A percentile compares a stretch with the other conserved stretches of the same genome.
Conservation (phyloP, 2,113 vertebrate species). For the Clarias macrocephalus region DNA sequence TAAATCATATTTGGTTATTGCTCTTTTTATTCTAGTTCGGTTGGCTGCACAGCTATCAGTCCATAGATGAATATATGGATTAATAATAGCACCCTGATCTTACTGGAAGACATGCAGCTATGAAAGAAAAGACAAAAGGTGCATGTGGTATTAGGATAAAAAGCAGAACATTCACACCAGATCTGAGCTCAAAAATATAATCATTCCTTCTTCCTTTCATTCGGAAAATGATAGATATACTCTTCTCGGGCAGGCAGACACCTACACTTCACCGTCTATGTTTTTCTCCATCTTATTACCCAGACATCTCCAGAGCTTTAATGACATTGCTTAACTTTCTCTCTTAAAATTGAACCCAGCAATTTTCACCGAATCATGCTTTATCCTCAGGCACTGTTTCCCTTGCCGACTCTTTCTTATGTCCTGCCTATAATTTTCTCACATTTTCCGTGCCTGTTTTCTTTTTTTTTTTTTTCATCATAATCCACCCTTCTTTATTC, state of each 20-base stretch:
- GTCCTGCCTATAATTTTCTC: constrained; percentile 21
- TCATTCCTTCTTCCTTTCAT: not conserved
- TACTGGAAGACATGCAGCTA: not conserved
- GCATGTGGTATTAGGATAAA: not conserved
- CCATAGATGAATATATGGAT: constrained; percentile 3
- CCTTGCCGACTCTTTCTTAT: not conserved
- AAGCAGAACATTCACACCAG: not conserved
- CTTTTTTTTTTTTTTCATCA: too few relatives aligned
- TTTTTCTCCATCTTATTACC: not conserved
- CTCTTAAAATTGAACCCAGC: not conserved
- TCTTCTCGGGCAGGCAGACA: constrained; percentile 5
- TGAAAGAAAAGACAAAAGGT: not conserved
- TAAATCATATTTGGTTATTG: constrained; percentile 34
- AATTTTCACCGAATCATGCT: not conserved
- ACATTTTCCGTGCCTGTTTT: constrained; percentile 30
- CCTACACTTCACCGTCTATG: not conserved
- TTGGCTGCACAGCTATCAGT: not conserved
- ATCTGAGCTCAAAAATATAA: not conserved
- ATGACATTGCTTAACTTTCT: not conserved
- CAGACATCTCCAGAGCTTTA: constrained; percentile 1
- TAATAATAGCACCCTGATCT: constrained; percentile 27
- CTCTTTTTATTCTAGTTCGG: not conserved
- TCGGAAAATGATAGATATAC: constrained; percentile 6
- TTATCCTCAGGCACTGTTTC: not conserved
- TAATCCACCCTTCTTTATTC: constrained; percentile 3